Evolutionary conservation across 2,113 vertebrate species (phyloP).

Genomic region (Thryonomys swinderianus): DNA sequence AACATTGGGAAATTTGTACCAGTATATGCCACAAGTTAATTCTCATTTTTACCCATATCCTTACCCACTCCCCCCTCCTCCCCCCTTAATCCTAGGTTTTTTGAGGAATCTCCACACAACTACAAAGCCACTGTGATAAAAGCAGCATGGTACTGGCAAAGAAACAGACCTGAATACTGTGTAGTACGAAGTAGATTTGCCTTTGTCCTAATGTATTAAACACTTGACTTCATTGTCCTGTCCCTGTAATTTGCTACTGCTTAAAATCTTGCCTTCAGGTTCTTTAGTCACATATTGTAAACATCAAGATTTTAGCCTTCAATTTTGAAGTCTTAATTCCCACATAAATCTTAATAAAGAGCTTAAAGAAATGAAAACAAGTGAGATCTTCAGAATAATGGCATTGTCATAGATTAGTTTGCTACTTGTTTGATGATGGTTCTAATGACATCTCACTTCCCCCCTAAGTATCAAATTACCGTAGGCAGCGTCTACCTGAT

Average conservation of each 20-base stretch:
- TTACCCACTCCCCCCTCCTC: too few relatives aligned
- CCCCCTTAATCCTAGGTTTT: too few relatives aligned
- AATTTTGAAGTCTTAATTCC: conserved; percentile 5
- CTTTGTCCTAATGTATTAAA: background rate
- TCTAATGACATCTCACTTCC: conserved; percentile 32
- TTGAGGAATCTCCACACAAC: too few relatives aligned
- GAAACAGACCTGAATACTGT: fast-evolving
- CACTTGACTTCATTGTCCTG: background rate
- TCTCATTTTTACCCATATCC: too few relatives aligned
- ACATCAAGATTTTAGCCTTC: background rate
- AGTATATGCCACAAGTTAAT: too few relatives aligned
- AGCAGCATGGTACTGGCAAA: too few relatives aligned
- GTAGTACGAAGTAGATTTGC: background rate
- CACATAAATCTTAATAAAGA: background rate
- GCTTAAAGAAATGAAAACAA: conserved; percentile 61
- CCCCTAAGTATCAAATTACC: conserved; percentile 29
- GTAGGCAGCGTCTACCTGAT: conserved; percentile 12
- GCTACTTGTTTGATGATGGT: conserved; percentile 60
- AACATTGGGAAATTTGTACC: too few relatives aligned
- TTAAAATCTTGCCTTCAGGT: background rate
- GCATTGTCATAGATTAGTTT: conserved; percentile 22
- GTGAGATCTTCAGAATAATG: background rate
- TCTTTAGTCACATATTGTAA: background rate
- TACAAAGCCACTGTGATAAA: too few relatives aligned
- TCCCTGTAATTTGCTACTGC: background rate